These are phyloP conservation scores for Nemotelus pantherinus DNA, from an alignment of 2,888 invertebrate genomes.

Conservation along the genomic window DNA sequence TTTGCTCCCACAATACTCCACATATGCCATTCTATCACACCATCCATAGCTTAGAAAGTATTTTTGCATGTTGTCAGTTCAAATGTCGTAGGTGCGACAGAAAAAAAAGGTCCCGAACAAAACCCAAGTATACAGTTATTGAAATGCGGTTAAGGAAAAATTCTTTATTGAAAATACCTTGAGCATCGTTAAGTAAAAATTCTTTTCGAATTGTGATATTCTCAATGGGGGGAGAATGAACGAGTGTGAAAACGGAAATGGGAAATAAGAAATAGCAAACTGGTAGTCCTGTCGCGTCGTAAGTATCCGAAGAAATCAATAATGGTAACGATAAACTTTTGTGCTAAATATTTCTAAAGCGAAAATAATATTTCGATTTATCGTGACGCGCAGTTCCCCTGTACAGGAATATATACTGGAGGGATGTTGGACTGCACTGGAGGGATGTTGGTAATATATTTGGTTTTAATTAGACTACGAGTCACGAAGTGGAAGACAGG, in stretches of 20 bases:
- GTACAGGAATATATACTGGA: too few species aligned
- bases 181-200: conserved; percentile 49
- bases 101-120: neutral
- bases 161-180: conserved; percentile 51
- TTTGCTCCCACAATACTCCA: too few species aligned
- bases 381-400: neutral
- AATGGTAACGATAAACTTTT: conserved; percentile 31
- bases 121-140: conserved; percentile 48
- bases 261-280: conserved; percentile 15
- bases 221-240: conserved; percentile 22
- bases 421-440: too few species aligned
- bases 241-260: conserved; percentile 36
- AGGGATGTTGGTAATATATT: too few species aligned
- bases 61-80: too few species aligned
- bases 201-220: conserved; percentile 47
- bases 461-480: too few species aligned
- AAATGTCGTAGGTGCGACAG: too few species aligned
- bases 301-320: conserved; percentile 40
- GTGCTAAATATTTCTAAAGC: conserved; percentile 45
- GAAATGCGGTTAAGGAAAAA: conserved; percentile 49
- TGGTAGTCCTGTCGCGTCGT: neutral
- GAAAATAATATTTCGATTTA: neutral
- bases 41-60: too few species aligned
- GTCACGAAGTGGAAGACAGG: too few species aligned
- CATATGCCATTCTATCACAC: too few species aligned